Conservation (phyloP, 2,797 vertebrate species). For the Anas flavirostris region DNA sequence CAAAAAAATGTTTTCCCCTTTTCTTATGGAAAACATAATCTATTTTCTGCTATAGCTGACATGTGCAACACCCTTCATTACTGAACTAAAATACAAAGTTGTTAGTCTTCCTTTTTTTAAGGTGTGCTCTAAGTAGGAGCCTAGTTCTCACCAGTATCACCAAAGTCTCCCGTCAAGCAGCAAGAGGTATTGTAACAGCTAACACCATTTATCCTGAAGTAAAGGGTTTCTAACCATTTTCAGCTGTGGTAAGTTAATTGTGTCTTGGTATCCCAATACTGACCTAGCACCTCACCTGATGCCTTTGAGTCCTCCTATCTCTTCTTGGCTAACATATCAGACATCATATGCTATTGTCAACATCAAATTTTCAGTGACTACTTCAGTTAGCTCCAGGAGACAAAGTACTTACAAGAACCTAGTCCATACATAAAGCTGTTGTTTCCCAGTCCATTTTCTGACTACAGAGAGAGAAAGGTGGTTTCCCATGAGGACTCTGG, state of each 20-base stretch:
- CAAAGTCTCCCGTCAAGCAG: neutral
- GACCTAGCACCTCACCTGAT: too few species aligned
- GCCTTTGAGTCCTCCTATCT: neutral
- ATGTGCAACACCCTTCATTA: neutral
- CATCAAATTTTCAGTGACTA: neutral
- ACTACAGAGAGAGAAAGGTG: neutral
- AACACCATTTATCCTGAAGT: neutral
- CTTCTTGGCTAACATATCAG: neutral
- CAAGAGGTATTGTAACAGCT: neutral
- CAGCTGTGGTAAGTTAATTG: neutral
- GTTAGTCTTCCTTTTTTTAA: neutral
- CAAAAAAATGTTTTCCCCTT: neutral
- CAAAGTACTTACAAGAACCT: neutral
- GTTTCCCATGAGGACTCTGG: neutral
- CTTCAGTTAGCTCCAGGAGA: neutral
- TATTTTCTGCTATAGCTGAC: neutral
- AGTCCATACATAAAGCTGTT: neutral
- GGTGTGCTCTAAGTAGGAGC: accelerated
- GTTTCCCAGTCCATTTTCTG: neutral
- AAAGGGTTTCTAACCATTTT: neutral
- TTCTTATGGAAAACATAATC: neutral
- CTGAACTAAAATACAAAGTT: neutral
- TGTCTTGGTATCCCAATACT: neutral
- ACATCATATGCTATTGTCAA: neutral
- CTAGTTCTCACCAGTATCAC: neutral